Evolutionary conservation across 2,888 invertebrate species (phyloP).

Genomic region (Dione juno): DNA sequence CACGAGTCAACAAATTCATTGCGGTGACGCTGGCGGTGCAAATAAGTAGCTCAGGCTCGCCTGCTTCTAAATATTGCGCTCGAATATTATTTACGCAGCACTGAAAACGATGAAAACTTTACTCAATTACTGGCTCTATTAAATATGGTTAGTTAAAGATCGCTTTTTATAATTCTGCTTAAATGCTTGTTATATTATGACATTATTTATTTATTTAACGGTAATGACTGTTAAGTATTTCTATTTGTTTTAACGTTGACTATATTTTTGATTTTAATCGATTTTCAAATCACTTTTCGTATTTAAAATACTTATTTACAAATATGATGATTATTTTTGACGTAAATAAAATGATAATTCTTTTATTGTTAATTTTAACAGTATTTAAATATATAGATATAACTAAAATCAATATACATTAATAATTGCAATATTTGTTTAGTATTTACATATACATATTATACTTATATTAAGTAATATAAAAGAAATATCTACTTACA

Average conservation of each 20-base stretch:
- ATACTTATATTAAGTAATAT: background rate
- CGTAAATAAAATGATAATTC: too few species aligned
- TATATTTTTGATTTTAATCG: background rate
- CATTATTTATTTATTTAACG: constrained; percentile 4
- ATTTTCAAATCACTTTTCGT: background rate
- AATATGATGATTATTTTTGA: background rate
- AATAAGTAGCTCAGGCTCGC: constrained; percentile 57
- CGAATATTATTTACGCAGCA: constrained; percentile 44
- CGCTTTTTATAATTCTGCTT: constrained; percentile 12
- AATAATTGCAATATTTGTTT: too few species aligned
- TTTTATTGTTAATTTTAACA: too few species aligned
- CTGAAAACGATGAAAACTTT: constrained; percentile 31
- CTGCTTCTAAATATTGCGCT: constrained; percentile 55
- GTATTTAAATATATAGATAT: too few species aligned
- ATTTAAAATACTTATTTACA: background rate
- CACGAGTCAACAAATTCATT: constrained; percentile 56
- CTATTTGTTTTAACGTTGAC: background rate
- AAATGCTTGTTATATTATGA: background rate
- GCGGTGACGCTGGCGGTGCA: constrained; percentile 53
- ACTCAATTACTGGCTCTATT: constrained; percentile 38
- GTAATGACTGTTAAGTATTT: constrained; percentile 6
- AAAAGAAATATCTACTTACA: constrained; percentile 29
- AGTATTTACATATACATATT: background rate
- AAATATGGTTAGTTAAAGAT: constrained; percentile 12
- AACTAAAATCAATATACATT: too few species aligned